Conservation (phyloP, 2,113 vertebrate genomes). For the Thamnaconus septentrionalis region DNA sequence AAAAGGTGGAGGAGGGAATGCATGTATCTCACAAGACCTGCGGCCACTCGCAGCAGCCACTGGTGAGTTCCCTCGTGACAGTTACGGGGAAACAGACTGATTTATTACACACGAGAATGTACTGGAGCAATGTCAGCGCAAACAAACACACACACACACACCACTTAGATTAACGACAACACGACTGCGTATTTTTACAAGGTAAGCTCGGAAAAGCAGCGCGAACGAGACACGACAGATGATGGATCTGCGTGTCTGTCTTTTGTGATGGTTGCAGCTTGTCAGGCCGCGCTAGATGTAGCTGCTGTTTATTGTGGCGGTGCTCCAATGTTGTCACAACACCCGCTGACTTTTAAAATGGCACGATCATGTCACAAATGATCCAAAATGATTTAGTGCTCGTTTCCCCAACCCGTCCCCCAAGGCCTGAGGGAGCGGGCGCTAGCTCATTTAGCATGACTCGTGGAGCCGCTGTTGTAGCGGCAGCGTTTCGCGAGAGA, state of each 20-base stretch:
- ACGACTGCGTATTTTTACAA: conserved; percentile 32
- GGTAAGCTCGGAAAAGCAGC: conserved; percentile 19
- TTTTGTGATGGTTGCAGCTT: conserved; percentile 20
- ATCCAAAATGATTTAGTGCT: neutral
- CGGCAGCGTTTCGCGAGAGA: too few species aligned
- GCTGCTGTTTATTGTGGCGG: conserved; percentile 21
- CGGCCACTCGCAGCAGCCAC: conserved; percentile 29
- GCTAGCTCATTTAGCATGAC: too few species aligned
- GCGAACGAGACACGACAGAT: conserved; percentile 21
- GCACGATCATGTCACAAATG: neutral
- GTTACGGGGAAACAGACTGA: conserved; percentile 39
- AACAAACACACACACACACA: too few species aligned
- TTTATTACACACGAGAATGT: conserved; percentile 18
- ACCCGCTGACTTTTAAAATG: neutral
- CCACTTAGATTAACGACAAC: conserved; percentile 26
- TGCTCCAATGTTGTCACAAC: conserved; percentile 23
- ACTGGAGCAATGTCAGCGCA: neutral
- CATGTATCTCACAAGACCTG: conserved; percentile 26
- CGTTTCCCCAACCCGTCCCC: too few species aligned
- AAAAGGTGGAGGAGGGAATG: conserved; percentile 7
- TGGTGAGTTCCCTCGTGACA: conserved; percentile 42
- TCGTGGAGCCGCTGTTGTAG: too few species aligned
- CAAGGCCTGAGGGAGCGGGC: too few species aligned
- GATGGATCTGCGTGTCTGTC: conserved; percentile 28
- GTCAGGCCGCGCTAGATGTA: neutral